These are phyloP conservation scores for Melinaea menophilus DNA, from an alignment of 2,888 invertebrate genomes.

Conservation along the genomic window DNA sequence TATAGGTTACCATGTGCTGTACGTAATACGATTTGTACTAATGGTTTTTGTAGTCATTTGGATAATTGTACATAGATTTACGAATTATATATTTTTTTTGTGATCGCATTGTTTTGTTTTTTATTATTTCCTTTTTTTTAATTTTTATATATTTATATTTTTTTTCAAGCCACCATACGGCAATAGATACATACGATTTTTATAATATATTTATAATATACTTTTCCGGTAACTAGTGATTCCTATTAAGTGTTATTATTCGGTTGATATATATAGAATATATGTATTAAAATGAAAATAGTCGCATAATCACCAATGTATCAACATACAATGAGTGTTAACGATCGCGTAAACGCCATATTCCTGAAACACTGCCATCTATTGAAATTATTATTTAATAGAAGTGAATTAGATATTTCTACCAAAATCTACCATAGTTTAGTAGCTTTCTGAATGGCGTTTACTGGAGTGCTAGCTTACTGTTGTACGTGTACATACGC, in stretches of 20 bases:
- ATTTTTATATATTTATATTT: not conserved
- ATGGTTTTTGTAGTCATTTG: slow-evolving; percentile 47
- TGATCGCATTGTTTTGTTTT: slow-evolving; percentile 47
- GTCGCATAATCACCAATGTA: slow-evolving; percentile 23
- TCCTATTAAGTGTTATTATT: slow-evolving; percentile 22
- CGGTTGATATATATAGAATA: slow-evolving; percentile 18
- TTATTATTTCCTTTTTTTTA: slow-evolving; percentile 42
- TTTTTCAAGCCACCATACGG: not conserved
- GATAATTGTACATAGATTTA: slow-evolving; percentile 66
- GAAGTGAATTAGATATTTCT: slow-evolving; percentile 11
- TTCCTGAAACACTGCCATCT: slow-evolving; percentile 25
- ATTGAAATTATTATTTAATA: slow-evolving; percentile 2
- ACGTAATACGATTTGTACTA: slow-evolving; percentile 30
- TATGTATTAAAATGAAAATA: slow-evolving; percentile 17
- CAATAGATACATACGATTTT: not conserved
- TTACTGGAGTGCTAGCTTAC: slow-evolving; percentile 43
- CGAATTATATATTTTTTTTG: slow-evolving; percentile 72
- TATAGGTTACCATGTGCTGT: slow-evolving; percentile 40
- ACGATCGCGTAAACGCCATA: slow-evolving; percentile 26
- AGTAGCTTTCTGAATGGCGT: slow-evolving; percentile 31
- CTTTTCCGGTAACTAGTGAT: slow-evolving; percentile 22
- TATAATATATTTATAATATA: not conserved
- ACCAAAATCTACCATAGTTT: slow-evolving; percentile 20
- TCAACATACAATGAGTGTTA: not conserved
- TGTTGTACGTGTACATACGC: slow-evolving; percentile 57